Percentiles rank a stretch among this genome's conserved stretches.
phyloP scores from a whole-genome alignment of 2,797 vertebrate genomes.

The Sebastes oblongus region DNA sequence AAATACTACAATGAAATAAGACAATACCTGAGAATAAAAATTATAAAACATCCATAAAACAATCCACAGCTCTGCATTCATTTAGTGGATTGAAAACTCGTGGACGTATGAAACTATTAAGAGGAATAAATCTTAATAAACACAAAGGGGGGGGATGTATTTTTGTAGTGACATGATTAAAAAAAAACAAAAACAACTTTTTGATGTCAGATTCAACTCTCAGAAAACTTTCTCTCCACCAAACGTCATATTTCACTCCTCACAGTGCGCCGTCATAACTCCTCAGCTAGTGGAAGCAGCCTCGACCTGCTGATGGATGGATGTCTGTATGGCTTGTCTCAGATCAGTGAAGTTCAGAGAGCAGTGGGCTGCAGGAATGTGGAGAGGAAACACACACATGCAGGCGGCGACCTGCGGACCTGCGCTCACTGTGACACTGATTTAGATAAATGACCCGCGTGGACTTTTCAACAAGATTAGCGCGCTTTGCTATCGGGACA shows the following conservation, averaged over 20 bases:
- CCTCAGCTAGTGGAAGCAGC: conserved; percentile 15
- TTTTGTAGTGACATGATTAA: not conserved
- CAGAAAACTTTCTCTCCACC: not conserved
- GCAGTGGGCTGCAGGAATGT: conserved; percentile 65
- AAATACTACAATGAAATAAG: no score
- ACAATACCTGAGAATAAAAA: no score
- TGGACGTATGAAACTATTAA: not conserved
- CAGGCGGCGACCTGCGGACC: conserved; percentile 10
- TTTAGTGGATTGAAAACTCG: not conserved
- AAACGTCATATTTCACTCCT: conserved; percentile 24
- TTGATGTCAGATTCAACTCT: not conserved
- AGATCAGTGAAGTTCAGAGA: conserved; percentile 30
- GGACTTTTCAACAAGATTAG: conserved; percentile 57
- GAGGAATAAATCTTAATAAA: not conserved
- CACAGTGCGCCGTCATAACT: conserved; percentile 19
- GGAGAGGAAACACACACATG: conserved; percentile 63
- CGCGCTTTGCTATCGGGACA: conserved; percentile 28
- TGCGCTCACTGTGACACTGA: conserved; percentile 76
- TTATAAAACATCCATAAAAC: no score
- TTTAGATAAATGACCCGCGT: conserved; percentile 85
- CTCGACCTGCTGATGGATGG: conserved; percentile 30
- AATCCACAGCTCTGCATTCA: no score
- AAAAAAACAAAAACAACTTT: not conserved
- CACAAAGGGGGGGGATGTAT: not conserved
- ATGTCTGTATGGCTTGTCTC: not conserved